Conservation (phyloP, 1,140 invertebrate species). For the Sinella curviseta region DNA sequence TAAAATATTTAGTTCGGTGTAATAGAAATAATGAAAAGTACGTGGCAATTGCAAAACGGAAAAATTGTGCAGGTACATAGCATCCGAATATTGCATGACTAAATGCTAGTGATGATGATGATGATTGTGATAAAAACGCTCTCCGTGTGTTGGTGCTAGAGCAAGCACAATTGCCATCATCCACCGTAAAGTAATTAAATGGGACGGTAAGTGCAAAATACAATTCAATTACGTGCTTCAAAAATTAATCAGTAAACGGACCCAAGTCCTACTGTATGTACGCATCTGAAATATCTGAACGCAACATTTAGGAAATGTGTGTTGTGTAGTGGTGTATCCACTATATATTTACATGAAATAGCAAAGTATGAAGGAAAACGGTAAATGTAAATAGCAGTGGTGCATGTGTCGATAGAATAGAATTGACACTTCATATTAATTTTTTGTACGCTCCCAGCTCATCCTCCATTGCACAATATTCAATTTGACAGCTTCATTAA, state of each 20-base stretch:
- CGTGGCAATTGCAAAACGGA: not conserved
- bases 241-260: not conserved
- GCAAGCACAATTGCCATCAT: not conserved
- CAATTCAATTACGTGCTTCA: conserved; percentile 8
- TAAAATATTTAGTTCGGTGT: no score
- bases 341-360: not conserved
- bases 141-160: not conserved
- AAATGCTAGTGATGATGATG: not conserved
- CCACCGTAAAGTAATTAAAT: not conserved
- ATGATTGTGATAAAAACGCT: no score
- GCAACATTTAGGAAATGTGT: not conserved
- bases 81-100: not conserved
- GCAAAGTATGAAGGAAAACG: not conserved
- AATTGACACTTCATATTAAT: not conserved
- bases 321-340: no score
- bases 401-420: not conserved
- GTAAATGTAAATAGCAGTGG: not conserved
- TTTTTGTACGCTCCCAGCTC: not conserved
- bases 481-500: conserved; percentile 19
- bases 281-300: not conserved
- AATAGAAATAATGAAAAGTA: no score
- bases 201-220: not conserved
- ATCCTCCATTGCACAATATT: not conserved
- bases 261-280: not conserved
- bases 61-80: not conserved